phyloP scores from a whole-genome alignment of 2,888 invertebrate genomes.

The Thecophora atra region DNA sequence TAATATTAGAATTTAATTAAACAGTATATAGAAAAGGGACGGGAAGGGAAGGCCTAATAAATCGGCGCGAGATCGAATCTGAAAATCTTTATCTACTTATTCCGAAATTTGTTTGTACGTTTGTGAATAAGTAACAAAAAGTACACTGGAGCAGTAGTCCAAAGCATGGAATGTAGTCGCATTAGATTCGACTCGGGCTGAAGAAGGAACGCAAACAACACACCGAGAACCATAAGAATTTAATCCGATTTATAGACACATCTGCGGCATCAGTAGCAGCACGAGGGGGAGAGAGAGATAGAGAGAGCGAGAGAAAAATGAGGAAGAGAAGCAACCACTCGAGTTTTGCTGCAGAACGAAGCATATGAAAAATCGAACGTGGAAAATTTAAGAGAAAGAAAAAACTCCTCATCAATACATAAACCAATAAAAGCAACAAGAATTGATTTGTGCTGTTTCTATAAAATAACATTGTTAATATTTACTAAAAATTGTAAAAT shows the following conservation, averaged over 20 bases:
- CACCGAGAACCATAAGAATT: constrained; percentile 23
- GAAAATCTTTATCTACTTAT: no score
- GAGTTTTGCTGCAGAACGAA: neutral
- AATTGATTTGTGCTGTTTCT: no score
- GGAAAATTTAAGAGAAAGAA: constrained; percentile 3
- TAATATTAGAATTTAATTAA: no score
- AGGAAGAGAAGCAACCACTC: neutral
- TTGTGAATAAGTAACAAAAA: neutral
- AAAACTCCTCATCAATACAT: neutral
- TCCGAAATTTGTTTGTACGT: no score
- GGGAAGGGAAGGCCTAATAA: no score
- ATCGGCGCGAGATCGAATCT: no score
- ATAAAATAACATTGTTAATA: no score
- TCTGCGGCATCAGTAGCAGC: constrained; percentile 1
- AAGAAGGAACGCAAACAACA: neutral
- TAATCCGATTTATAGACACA: constrained; percentile 31
- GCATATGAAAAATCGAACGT: constrained; percentile 5
- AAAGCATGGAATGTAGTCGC: constrained; percentile 1
- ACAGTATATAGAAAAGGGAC: no score
- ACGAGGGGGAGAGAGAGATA: neutral
- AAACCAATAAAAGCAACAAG: no score
- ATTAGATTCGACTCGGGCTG: neutral
- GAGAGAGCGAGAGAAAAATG: no score
- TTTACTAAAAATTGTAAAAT: no score
- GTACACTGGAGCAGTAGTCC: constrained; percentile 25